Evolutionary conservation across 92 coral and sea anemone species (phyloP).

Genomic region (Siderastrea radians): DNA sequence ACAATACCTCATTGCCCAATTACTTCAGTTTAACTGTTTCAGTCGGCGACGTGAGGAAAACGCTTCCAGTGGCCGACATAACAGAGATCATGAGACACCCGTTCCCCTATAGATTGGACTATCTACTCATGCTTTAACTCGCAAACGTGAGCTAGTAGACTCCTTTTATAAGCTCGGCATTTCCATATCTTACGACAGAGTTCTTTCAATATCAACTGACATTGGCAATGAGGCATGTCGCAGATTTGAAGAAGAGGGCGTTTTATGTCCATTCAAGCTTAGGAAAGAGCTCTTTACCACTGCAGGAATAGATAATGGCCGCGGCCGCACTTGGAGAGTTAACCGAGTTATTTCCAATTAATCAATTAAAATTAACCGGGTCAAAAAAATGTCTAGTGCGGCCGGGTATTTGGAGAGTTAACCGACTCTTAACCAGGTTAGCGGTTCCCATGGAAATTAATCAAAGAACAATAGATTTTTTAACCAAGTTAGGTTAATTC

Average conservation of each 20-base stretch:
- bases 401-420: too few species aligned
- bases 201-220: conserved; percentile 36
- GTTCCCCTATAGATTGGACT: conserved; percentile 40
- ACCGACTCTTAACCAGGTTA: too few species aligned
- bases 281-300: conserved; percentile 51
- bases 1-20: conserved; percentile 24
- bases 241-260: conserved; percentile 26
- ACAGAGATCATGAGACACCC: conserved; percentile 34
- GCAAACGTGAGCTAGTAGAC: conserved; percentile 50
- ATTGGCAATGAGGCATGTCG: conserved; percentile 27
- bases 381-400: too few species aligned
- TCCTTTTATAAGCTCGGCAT: conserved; percentile 19
- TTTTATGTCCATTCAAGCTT: conserved; percentile 19
- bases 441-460: too few species aligned
- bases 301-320: conserved; percentile 56
- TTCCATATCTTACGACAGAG: conserved; percentile 48
- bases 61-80: background rate
- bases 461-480: too few species aligned
- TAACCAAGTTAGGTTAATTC: too few species aligned
- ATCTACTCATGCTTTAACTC: conserved; percentile 24
- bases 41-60: conserved; percentile 1
- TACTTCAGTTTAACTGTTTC: conserved; percentile 42
- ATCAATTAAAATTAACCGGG: too few species aligned
- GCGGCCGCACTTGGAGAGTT: too few species aligned
- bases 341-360: too few species aligned